phyloP scores from a whole-genome alignment of 2,797 vertebrate species.

The Poecilia picta region DNA sequence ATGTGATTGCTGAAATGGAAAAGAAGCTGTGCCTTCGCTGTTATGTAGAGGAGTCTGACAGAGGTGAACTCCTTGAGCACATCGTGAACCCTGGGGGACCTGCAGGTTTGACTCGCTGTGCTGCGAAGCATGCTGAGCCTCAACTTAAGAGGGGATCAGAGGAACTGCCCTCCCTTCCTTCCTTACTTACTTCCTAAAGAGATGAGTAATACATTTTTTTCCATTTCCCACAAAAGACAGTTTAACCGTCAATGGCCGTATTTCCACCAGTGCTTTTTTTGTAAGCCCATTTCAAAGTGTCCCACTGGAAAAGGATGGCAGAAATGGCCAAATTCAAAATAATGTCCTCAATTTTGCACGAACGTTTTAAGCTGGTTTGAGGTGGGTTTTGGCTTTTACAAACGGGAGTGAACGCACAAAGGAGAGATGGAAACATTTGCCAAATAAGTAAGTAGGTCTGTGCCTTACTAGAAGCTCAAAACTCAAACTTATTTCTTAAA shows the following conservation, averaged over 20 bases:
- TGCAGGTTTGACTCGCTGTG: slow-evolving; percentile 61
- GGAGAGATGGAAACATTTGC: too few relatives aligned
- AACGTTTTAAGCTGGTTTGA: too few relatives aligned
- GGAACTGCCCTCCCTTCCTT: slow-evolving; percentile 55
- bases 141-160: slow-evolving; percentile 76
- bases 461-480: too few relatives aligned
- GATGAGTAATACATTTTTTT: not conserved
- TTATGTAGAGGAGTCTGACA: slow-evolving; percentile 55
- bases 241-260: not conserved
- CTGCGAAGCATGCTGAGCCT: slow-evolving; percentile 69
- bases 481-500: not conserved
- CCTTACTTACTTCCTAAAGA: slow-evolving; percentile 13
- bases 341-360: too few relatives aligned
- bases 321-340: too few relatives aligned
- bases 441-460: too few relatives aligned
- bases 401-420: too few relatives aligned
- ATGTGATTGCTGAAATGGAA: slow-evolving; percentile 72
- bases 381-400: too few relatives aligned
- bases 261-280: too few relatives aligned
- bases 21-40: slow-evolving; percentile 51
- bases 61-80: slow-evolving; percentile 67
- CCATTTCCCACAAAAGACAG: not conserved
- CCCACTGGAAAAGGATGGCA: too few relatives aligned
- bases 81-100: slow-evolving; percentile 66
- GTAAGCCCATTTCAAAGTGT: too few relatives aligned